Base-by-base conservation (phyloP, 1,140 invertebrate species). In the Diprion similis region DNA sequence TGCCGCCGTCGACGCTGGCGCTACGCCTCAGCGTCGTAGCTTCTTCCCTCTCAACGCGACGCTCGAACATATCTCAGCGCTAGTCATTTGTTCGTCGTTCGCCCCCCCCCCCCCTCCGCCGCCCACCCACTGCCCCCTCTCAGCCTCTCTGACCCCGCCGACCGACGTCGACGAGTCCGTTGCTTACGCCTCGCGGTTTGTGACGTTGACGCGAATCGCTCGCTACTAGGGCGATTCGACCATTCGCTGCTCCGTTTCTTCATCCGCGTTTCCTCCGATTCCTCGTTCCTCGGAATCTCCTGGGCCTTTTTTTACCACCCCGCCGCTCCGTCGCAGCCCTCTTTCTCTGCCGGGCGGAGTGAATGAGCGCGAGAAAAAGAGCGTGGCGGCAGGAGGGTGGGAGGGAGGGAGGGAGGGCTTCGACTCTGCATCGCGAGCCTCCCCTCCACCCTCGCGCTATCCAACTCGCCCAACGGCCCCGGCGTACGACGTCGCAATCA, bases 31-130 rank as follows among this genome's bases (percentile, higher is more conserved):
- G 24, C 24, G 24, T 37, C 6, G 24, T 37, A 37, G 24, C 24
- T 59, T 59, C 51, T 59, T 59, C 51, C 51, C 51, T 59, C 9
- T 59, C 51, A 59, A 17, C 51, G 51, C 51, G 4, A 17, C 51
- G 51, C 51, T 59, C 86, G 87, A 86, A 76, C 87, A 85, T 81
- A 84, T 83, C 82, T 83, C 83, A 81, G 79, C 82, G 80, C 81
- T 82, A 78, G 78, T 83, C 81, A 84, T 85, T 83, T 85, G 88
- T 88, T 83, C 83, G 87, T 83, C 82, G 83, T 84, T 78, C 77
- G 72, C 78, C 81, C 79, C 80, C 77, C 73, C 6, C 71, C 18
- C 71, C 79, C 78, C 77, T 66, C 73, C 80, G 76, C 75, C 74
- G 24, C 48, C 70, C 75, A 70, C 78, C 48, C 15, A 51, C 48